Conservation (phyloP, 1,140 invertebrate species). For the Anthonomus grandis region DNA sequence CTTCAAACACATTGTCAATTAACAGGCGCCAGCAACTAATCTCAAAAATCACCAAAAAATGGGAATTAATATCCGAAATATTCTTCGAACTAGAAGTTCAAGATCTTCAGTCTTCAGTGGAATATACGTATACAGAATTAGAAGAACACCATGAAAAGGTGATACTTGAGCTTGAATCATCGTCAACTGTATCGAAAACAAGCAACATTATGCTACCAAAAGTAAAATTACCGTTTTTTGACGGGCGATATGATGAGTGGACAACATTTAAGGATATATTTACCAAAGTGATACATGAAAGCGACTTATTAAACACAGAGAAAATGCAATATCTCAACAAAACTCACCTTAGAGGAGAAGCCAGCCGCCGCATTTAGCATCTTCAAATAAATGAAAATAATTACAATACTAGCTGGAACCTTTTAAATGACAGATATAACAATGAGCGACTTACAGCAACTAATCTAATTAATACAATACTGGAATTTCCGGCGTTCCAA, state of each 20-base stretch:
- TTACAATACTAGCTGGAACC: not conserved
- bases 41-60: no score
- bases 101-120: no score
- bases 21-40: no score
- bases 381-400: not conserved
- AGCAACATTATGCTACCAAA: not conserved
- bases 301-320: not conserved
- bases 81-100: no score
- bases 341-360: not conserved
- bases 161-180: no score
- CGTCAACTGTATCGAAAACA: no score
- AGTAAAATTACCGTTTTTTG: not conserved
- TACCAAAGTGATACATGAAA: no score
- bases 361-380: not conserved
- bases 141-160: no score
- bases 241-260: not conserved
- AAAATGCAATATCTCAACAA: slow-evolving; percentile 18
- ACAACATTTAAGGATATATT: no score
- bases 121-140: no score
- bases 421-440: not conserved
- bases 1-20: no score
- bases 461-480: not conserved
- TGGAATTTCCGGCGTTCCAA: not conserved
- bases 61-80: no score
- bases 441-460: not conserved